Conservation (phyloP, 2,113 vertebrate species). For the Microcebus murinus region DNA sequence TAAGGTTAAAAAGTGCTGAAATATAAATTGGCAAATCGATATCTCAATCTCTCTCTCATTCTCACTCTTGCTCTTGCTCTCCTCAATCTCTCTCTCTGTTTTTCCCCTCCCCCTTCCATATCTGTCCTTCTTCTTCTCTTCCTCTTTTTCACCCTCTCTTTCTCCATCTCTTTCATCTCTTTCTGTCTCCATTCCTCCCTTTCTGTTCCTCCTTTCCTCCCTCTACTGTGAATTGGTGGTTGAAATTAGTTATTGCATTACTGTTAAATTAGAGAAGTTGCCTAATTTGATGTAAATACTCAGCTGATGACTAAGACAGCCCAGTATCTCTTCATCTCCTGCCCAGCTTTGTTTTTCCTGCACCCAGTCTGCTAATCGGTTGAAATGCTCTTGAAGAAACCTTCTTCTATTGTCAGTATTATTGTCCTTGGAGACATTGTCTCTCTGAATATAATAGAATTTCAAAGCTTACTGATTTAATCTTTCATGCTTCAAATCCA, state of each 20-base stretch:
- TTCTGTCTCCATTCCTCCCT: background rate
- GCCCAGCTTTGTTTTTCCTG: background rate
- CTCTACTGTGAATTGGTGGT: background rate
- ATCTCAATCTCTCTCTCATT: background rate
- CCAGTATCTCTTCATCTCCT: background rate
- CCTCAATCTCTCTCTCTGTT: background rate
- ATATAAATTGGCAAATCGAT: background rate
- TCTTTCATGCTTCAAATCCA: slow-evolving; percentile 76
- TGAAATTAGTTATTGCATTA: background rate
- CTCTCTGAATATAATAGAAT: slow-evolving; percentile 75
- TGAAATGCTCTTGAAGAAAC: slow-evolving; percentile 69
- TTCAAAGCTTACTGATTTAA: slow-evolving; percentile 76
- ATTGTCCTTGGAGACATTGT: slow-evolving; percentile 69
- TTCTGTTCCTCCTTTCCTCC: background rate
- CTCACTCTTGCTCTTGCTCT: background rate
- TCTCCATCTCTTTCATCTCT: background rate
- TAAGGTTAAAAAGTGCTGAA: background rate
- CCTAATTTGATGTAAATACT: background rate
- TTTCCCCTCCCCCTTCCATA: background rate
- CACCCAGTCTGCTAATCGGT: background rate
- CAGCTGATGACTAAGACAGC: background rate
- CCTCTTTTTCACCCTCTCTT: background rate
- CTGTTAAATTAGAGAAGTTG: slow-evolving; percentile 6
- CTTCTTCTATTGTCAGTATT: slow-evolving; percentile 65
- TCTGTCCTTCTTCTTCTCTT: background rate